phyloP scores from a whole-genome alignment of 1,140 invertebrate genomes.

The Gryon sp. region DNA sequence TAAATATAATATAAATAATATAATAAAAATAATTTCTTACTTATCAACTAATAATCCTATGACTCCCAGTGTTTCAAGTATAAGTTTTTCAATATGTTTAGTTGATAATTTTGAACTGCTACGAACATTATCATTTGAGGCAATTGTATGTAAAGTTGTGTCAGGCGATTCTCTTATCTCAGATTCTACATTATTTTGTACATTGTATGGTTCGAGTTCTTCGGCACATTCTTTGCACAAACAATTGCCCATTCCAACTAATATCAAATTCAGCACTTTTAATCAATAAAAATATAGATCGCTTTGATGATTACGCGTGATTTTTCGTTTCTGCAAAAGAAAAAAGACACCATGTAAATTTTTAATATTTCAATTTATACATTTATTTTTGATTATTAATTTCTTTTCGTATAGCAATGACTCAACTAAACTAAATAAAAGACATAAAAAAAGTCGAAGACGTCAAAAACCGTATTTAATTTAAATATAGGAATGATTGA shows the following conservation, averaged over 20 bases:
- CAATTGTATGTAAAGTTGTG: conserved; percentile 63
- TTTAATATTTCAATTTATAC: neutral
- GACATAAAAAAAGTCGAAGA: too few relatives aligned
- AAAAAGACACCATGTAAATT: neutral
- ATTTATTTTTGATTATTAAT: too few relatives aligned
- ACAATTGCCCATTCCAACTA: conserved; percentile 82
- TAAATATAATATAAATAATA: conserved; percentile 11
- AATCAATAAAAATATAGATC: conserved; percentile 24
- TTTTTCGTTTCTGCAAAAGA: neutral
- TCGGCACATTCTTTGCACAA: conserved; percentile 82
- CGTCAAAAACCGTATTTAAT: too few relatives aligned
- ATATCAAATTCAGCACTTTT: conserved; percentile 12
- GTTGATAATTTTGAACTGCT: conserved; percentile 74
- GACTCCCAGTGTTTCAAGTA: conserved; percentile 88
- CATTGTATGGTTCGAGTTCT: conserved; percentile 73
- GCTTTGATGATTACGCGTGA: too few relatives aligned
- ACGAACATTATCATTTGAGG: conserved; percentile 56
- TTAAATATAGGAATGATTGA: too few relatives aligned
- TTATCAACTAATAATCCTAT: conserved; percentile 91
- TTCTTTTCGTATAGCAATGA: too few relatives aligned
- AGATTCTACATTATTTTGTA: conserved; percentile 69
- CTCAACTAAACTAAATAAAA: too few relatives aligned
- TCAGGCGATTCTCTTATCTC: conserved; percentile 72
- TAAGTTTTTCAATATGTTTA: conserved; percentile 84
- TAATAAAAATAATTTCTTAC: conserved; percentile 76